These are phyloP conservation scores for Lepidocyrtoides sp. DNA, from an alignment of 2,888 invertebrate species.

Conservation along the genomic window DNA sequence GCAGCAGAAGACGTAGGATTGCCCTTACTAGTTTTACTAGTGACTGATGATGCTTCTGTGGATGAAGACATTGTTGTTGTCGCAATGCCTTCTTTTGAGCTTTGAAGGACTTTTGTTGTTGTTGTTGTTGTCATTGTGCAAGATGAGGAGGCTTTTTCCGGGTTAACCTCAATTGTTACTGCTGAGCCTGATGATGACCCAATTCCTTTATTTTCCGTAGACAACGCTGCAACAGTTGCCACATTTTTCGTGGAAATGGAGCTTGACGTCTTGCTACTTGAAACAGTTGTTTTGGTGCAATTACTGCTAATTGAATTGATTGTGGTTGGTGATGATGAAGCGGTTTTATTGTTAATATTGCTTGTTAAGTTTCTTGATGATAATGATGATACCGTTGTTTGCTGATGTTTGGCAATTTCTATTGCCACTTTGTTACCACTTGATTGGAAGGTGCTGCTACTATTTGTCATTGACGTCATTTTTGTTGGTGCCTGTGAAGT, in stretches of 20 bases:
- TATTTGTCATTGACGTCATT: constrained; percentile 44
- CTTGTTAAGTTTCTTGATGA: constrained; percentile 48
- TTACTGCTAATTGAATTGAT: constrained; percentile 48
- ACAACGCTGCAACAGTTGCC: constrained; percentile 18
- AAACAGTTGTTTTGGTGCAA: constrained; percentile 55
- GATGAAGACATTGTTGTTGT: constrained; percentile 13
- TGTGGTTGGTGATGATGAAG: constrained; percentile 66
- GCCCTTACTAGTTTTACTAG: constrained; percentile 47
- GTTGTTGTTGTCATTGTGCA: constrained; percentile 44
- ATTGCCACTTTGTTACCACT: constrained; percentile 58
- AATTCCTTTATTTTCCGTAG: constrained; percentile 58
- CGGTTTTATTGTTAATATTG: constrained; percentile 45
- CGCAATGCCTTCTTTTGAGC: constrained; percentile 53
- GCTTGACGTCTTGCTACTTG: constrained; percentile 71
- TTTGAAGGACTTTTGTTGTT: constrained; percentile 45
- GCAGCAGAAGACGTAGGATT: too few relatives aligned
- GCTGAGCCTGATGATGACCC: constrained; percentile 67
- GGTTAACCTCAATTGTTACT: constrained; percentile 72
- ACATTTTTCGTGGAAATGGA: constrained; percentile 71
- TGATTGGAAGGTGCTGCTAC: constrained; percentile 21
- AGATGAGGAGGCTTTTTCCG: constrained; percentile 59
- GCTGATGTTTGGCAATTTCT: constrained; percentile 64
- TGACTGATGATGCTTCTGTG: neutral
- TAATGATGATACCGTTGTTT: constrained; percentile 58
- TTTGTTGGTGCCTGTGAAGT: constrained; percentile 55